Percentiles rank a stretch among this genome's conserved stretches.
These are phyloP conservation scores for Lepus townsendii DNA, from an alignment of 2,797 vertebrate species.

Conservation along the genomic window DNA sequence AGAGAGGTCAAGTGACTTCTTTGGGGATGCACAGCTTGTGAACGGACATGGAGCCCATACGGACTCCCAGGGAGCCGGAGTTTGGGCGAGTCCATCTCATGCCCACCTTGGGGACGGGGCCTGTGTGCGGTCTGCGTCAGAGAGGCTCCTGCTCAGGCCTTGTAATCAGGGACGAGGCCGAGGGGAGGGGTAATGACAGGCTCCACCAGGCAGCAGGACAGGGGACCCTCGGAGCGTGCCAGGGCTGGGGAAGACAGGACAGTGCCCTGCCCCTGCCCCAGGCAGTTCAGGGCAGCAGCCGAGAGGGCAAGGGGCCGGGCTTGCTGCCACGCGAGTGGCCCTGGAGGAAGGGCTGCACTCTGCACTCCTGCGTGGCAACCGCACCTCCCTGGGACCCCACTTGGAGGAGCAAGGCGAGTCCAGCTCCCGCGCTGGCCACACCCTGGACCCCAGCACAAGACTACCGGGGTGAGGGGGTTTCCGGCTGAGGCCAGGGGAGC, in stretches of 20 bases:
- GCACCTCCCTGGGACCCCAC: background rate
- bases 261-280: background rate
- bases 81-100: background rate
- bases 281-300: background rate
- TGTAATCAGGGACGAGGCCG: slow-evolving; percentile 17
- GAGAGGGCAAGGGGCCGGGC: background rate
- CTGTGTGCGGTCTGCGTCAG: background rate
- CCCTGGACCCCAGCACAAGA: background rate
- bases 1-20: background rate
- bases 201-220: background rate
- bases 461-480: background rate
- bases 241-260: background rate
- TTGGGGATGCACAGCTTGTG: background rate
- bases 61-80: background rate
- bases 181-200: slow-evolving; percentile 50
- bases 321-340: background rate
- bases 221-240: background rate
- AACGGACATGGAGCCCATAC: background rate
- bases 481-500: background rate
- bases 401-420: background rate
- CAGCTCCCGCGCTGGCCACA: background rate
- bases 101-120: background rate
- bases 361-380: background rate
- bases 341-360: background rate
- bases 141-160: slow-evolving; percentile 21